Evolutionary conservation across 2,797 vertebrate species (phyloP), one percentile per base, ranked within the genome.

Genomic region (Pseudochirops cupreus): DNA sequence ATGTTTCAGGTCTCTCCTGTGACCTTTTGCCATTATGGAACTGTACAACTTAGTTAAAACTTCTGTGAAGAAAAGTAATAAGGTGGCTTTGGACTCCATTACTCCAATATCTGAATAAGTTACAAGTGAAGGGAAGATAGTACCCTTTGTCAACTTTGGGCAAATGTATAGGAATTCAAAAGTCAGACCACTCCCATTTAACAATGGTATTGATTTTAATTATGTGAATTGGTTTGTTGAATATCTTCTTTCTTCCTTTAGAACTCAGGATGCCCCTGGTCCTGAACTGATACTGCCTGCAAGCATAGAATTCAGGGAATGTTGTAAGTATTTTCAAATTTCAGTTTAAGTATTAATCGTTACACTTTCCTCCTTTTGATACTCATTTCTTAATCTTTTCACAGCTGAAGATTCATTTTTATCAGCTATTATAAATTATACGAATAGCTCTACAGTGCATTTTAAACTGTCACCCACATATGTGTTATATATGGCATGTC

Each of bases 371-470:
- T 93, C 55, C 89, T 39, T 90, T 50, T 92, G 95, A 94, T 92
- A 90, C 90, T 95, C 57, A 90, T 53, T 96, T 33, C 0, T 0
- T 93, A 96, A 89, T 96, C 92, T 96, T 82, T 93, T 1, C 97
- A 21, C 98, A 99, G 99, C 99, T 95, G 99, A 99, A 98, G 99
- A 99, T 98, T 99, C 99, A 94, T 99, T 99, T 98, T 99, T 99
- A 96, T 99, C 99, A 0, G 99, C 99, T 97, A 99, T 99, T 98
- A 99, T 99, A 98, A 99, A 99, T 98, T 99, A 99, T 98, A 99
- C 99, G 82, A 99, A 99, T 98, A 99, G 99, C 98, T 99, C 99
- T 0, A 99, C 99, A 0, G 99, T 99, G 52, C 99, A 99, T 98
- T 99, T 99, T 98, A 99, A 99, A 94, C 98, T 99, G 62, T 99